Percentiles rank a stretch among this genome's conserved stretches.
Evolutionary conservation across 2,888 invertebrate species (phyloP).

Genomic region (Dichetophora obliterata): DNA sequence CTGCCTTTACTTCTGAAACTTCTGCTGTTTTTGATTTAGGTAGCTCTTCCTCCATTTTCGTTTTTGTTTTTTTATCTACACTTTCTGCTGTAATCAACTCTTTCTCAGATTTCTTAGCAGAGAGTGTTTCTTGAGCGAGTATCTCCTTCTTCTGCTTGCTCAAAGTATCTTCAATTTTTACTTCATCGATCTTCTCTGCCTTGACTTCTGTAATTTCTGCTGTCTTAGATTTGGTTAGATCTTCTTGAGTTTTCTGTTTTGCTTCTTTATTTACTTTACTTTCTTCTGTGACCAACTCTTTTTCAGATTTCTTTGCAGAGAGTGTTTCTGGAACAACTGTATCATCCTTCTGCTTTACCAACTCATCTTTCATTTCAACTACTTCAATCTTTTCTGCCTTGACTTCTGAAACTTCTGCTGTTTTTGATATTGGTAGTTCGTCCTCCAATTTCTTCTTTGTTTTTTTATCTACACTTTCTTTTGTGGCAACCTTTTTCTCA

Average conservation of each 20-base stretch:
- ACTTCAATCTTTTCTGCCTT: conserved; percentile 44
- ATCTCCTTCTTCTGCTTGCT: conserved; percentile 13
- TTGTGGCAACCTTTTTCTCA: conserved; percentile 14
- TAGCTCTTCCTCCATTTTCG: conserved; percentile 38
- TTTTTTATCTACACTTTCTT: conserved; percentile 21
- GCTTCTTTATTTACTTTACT: neutral
- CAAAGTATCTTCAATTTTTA: conserved; percentile 30
- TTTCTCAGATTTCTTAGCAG: neutral
- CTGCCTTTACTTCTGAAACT: conserved; percentile 37
- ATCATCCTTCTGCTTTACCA: conserved; percentile 32
- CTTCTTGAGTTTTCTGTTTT: too few relatives aligned
- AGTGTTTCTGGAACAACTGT: conserved; percentile 37
- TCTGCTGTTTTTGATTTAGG: conserved; percentile 45
- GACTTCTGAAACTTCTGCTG: conserved; percentile 49
- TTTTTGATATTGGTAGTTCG: conserved; percentile 43
- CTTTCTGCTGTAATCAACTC: conserved; percentile 49
- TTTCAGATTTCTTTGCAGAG: neutral
- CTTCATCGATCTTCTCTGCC: neutral
- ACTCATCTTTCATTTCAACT: neutral
- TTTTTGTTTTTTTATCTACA: conserved; percentile 46
- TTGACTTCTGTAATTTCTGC: conserved; percentile 30
- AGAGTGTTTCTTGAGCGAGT: conserved; percentile 26
- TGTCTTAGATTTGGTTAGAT: too few relatives aligned
- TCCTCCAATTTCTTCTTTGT: conserved; percentile 34
- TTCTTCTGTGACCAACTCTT: conserved; percentile 49